Evolutionary conservation across 2,113 vertebrate genomes (phyloP), one percentile per base, ranked within the genome.

Genomic region (Menidia beryllina): DNA sequence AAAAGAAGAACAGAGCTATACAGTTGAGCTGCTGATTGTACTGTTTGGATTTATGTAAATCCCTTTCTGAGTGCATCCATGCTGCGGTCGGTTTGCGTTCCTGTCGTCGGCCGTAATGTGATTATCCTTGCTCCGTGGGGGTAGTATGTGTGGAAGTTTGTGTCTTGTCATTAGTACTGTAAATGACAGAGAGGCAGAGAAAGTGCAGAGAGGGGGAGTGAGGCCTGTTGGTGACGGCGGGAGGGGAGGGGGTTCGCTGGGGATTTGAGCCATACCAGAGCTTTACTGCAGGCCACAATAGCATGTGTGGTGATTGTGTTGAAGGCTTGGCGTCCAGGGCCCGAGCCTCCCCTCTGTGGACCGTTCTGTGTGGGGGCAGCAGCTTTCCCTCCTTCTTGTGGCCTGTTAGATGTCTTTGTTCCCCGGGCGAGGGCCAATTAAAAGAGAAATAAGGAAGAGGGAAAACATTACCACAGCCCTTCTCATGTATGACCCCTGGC

Each of bases 291-390:
- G 81, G 81, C 86, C 90, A 89, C 88, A 90, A 90, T 86, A 89
- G 89, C 77, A 89, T 90, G 89, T 91, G 81, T 88, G 86, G 80
- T 88, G 81, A 90, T 89, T 89, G 89, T 91, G 88, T 83, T 77
- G 84, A 91, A 88, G 84, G 89, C 85, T 85, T 87, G 82, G 84
- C 81, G 79, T 86, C 84, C 75, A 69, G 79, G 72, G 66, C 80
- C 69, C 12, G 27, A 69, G 65, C 75, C 64, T 81, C 82, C 88
- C 83, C 78, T 45, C 79, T 64, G 75, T 34, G 70, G 81, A 88
- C 79, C 80, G 86, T 72, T 82, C 65, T 83, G 63, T 65, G 83
- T 85, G 83, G 81, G 86, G 87, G 79, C 83, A 79, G 74, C 47
- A 77, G 84, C 82, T 90, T 82, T 76, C 81, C 81, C 83, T 82